Evolutionary conservation across 2,888 invertebrate genomes (phyloP).

Genomic region (Cancer borealis): DNA sequence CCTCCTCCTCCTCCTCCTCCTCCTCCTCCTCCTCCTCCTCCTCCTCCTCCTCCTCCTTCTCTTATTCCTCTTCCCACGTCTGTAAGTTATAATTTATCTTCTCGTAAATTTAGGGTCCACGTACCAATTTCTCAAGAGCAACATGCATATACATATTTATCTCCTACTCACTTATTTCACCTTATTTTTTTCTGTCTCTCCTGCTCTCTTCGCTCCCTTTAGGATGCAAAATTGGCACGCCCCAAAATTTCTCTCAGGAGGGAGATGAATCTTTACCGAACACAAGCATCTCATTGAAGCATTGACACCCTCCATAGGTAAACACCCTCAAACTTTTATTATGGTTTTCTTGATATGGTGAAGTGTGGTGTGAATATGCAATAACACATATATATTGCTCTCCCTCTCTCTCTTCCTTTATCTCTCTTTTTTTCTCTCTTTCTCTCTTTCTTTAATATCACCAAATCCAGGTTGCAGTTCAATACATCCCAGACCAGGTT

Average conservation of each 20-base stretch:
- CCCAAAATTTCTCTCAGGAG: neutral
- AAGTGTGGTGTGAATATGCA: neutral
- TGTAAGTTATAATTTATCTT: neutral
- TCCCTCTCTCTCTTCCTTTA: conserved; percentile 20
- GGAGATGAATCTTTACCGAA: neutral
- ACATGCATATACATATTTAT: conserved; percentile 26
- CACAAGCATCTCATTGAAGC: neutral
- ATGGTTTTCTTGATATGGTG: neutral
- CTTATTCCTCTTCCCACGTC: neutral
- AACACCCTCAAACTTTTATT: neutral
- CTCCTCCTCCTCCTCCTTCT: conserved; percentile 6
- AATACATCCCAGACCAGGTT: neutral
- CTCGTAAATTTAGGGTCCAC: neutral
- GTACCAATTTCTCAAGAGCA: conserved; percentile 10
- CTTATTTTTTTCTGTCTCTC: neutral
- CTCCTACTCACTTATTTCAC: neutral
- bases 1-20: conserved; percentile 23
- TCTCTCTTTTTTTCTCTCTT: neutral
- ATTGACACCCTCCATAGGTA: neutral
- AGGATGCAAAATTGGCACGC: neutral
- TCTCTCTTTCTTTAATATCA: neutral
- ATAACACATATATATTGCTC: neutral
- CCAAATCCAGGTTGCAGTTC: neutral
- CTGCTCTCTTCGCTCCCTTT: neutral
- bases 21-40: conserved; percentile 40